Conservation (phyloP, 2,113 vertebrate species). For the Channa argus region DNA sequence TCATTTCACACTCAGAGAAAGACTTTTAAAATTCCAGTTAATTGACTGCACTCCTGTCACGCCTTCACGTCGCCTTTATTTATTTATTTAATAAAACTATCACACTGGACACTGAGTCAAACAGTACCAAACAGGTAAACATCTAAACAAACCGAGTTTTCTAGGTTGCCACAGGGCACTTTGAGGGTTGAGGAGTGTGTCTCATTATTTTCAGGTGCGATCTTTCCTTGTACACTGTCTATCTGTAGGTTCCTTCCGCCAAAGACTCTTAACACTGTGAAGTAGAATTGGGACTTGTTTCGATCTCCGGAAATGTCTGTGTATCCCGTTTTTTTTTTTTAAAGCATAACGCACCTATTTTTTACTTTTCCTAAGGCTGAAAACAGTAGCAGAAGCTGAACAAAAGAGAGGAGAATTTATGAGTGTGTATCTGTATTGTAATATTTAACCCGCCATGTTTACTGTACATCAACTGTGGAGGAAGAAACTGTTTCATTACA, state of each 20-base stretch:
- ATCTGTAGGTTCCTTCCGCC: neutral
- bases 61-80: neutral
- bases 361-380: slow-evolving; percentile 16
- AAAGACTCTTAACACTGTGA: slow-evolving; percentile 29
- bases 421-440: slow-evolving; percentile 27
- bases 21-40: slow-evolving; percentile 5
- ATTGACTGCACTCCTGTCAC: neutral
- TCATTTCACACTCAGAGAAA: slow-evolving; percentile 25
- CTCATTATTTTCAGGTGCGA: neutral
- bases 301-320: slow-evolving; percentile 1
- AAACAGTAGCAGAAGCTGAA: slow-evolving; percentile 20
- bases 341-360: slow-evolving; percentile 25
- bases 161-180: neutral
- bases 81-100: too few relatives aligned
- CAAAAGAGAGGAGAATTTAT: slow-evolving; percentile 6
- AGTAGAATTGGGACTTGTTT: slow-evolving; percentile 23
- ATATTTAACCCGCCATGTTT: slow-evolving; percentile 51
- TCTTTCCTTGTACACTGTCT: neutral
- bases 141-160: neutral
- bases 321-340: slow-evolving; percentile 9
- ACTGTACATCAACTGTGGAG: slow-evolving; percentile 18
- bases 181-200: slow-evolving; percentile 11
- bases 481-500: slow-evolving; percentile 14
- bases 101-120: neutral
- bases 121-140: neutral